phyloP scores from a whole-genome alignment of 2,888 invertebrate species.

The Alviniconcha strummeri region DNA sequence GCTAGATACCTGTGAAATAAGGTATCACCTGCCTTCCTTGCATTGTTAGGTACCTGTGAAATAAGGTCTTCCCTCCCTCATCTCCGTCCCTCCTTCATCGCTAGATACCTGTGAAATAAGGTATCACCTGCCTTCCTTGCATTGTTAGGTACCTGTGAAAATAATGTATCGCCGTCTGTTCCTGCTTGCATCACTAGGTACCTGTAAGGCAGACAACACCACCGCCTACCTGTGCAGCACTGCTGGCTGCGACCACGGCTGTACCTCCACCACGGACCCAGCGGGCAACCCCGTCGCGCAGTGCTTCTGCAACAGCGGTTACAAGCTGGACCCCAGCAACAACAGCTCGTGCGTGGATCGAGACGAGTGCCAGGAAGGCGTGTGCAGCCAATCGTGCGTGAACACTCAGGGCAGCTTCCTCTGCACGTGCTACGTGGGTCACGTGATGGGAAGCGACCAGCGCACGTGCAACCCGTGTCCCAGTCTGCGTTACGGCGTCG shows the following conservation, averaged over 20 bases:
- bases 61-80: no score
- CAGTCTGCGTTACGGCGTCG: conserved; percentile 32
- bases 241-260: conserved; percentile 14
- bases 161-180: no score
- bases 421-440: conserved; percentile 34
- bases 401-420: conserved; percentile 32
- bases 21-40: no score
- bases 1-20: no score
- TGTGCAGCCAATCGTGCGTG: conserved; percentile 27
- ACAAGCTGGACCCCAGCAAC: neutral
- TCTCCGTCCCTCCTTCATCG: no score
- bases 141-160: no score
- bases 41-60: no score
- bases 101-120: no score
- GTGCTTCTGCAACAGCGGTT: conserved; percentile 12
- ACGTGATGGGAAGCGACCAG: conserved; percentile 24
- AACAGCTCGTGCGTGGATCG: conserved; percentile 20
- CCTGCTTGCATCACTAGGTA: neutral
- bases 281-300: neutral
- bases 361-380: conserved; percentile 31
- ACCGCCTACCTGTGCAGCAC: neutral
- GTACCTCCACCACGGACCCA: neutral
- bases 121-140: no score
- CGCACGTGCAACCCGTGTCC: conserved; percentile 28
- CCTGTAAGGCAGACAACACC: conserved; percentile 1